These are phyloP conservation scores for Lepilemur septentrionalis DNA, from an alignment of 2,797 vertebrate species.

Conservation along the genomic window DNA sequence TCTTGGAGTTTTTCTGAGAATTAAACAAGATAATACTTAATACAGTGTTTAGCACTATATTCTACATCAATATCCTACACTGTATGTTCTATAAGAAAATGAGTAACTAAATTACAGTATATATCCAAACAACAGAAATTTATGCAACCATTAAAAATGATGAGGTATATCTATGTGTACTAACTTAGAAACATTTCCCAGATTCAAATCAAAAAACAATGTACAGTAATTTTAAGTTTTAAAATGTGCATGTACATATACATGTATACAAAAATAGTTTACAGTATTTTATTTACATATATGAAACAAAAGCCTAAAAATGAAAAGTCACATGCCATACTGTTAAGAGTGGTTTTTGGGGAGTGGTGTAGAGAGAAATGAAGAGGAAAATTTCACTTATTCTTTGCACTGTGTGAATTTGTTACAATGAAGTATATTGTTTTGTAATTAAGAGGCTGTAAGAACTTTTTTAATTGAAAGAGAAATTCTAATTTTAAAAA, in stretches of 20 bases:
- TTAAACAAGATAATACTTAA: background rate
- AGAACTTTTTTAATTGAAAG: background rate
- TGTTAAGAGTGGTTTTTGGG: background rate
- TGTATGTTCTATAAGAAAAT: background rate
- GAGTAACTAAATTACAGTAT: background rate
- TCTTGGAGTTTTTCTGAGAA: background rate
- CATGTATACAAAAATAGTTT: too few relatives aligned
- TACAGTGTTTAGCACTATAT: background rate
- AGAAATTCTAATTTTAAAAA: constrained; percentile 3
- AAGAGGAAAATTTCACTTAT: background rate
- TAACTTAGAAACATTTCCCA: background rate
- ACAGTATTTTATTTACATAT: background rate
- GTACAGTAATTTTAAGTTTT: background rate
- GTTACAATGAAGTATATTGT: background rate
- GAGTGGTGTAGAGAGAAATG: background rate
- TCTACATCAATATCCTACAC: background rate
- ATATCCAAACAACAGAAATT: background rate
- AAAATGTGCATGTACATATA: background rate
- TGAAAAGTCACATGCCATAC: background rate
- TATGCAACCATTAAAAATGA: background rate
- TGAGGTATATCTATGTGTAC: background rate
- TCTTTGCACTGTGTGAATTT: background rate
- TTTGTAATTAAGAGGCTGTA: background rate
- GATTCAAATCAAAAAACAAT: background rate
- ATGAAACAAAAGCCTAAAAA: background rate